Evolutionary conservation across 2,888 invertebrate genomes (phyloP), one percentile per base, ranked within the genome.

Genomic region (Ochropleura plecta): DNA sequence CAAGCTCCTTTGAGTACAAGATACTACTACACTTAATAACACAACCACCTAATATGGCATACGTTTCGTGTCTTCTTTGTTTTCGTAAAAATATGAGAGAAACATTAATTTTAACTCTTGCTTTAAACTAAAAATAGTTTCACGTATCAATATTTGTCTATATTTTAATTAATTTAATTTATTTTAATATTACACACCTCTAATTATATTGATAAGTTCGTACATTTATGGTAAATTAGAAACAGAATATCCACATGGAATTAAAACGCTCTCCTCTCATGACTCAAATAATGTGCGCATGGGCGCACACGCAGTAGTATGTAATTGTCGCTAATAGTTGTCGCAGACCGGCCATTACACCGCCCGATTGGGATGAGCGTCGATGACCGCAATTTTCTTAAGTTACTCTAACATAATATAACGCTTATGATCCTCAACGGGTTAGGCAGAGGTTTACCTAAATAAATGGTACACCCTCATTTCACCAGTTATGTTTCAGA

Each of bases 321-420:
- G 84, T 90, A 91, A 92, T 92, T 89, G 89, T 78, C 70, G 83
- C 82, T 91, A 91, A 92, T 92, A 87, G 89, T 87, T 91, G 92
- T 93, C 93, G 92, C 92, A 89, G 84, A 55, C 51, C 60, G 86
- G 82, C 86, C 88, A 88, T 91, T 91, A 91, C 83, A 81, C 79
- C 77, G 73, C 75, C 67, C 70, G 70, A 81, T 55, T 68, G 67
- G 76, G 80, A 70, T 75, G 51, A 82, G 74, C 82, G 70, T 49
- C 72, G 76, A 70, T 77, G 72, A 63, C 70, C 76, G 69, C 82
- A 79, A 78, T 63, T 49, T 51, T 80, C 65, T 78, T 73, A 70
- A 30, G 30, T 30, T 30, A 30, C 1, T 2, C 30, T 30, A 30
- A 30, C 30, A 30, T 30, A 30, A 30, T 30, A 30, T 30, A 30